Base-by-base conservation (phyloP, 2,797 vertebrate genomes). In the Gambelia wislizenii region DNA sequence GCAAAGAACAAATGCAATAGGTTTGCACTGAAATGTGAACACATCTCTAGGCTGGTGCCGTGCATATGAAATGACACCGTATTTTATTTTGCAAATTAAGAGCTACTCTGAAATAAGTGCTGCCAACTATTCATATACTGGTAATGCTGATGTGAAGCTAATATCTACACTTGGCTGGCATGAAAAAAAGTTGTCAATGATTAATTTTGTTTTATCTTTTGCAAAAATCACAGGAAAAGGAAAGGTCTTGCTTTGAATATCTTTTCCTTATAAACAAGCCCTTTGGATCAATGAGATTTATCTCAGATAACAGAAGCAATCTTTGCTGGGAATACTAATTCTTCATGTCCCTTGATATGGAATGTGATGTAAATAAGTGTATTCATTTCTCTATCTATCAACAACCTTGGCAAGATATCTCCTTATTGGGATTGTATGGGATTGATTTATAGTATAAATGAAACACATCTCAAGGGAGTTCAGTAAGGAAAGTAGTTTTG, bases 181-280 rank as follows among this genome's bases (percentile, higher is more conserved):
- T 49, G 5, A 54, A 75, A 56, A 74, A 59, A 42, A 54, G n/a
- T 12, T 39, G 9, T 44, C 25, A 42, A 7, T 20, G 36, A 16
- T 89, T 84, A 91, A 85, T 90, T 88, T 86, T 39, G 79, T 81
- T 85, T 64, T 83, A 9, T 72, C 8, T 86, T 27, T 47, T 74
- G 20, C 87, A 47, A 77, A 89, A 72, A 18, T 78, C 67, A 33
- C 22, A 80, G 61, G 75, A 49, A 16, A 80, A 9, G 75, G 27
- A n/a, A 44, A 84, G 42, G 59, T 89, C 47, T 90, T 90, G 59
- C 89, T 91, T 82, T 42, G 88, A 82, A 54, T 76, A 81, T 25
- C 16, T 83, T 91, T 87, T 30, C 6, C 85, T 90, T 91, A 59
- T 92, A 93, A 92, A 92, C 27, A 27, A 33, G 9, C n/a, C 6